Percentiles rank a stretch among this genome's conserved stretches.
These are phyloP conservation scores for Protomyctophum bolini DNA, from an alignment of 2,113 vertebrate genomes.

Conservation along the genomic window DNA sequence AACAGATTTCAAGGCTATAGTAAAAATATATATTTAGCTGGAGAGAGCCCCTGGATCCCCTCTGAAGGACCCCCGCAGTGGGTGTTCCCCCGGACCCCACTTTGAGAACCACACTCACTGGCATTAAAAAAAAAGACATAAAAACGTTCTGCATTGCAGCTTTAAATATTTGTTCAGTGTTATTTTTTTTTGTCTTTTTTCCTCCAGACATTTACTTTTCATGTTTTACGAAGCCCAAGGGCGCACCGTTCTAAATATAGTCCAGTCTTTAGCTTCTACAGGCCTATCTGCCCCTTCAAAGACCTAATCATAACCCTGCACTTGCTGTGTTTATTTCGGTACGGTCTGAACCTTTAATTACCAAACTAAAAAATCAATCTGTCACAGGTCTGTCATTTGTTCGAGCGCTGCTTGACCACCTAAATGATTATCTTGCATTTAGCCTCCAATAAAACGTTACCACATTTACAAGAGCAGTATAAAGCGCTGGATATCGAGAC, in stretches of 20 bases:
- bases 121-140: too few relatives aligned
- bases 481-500: constrained; percentile 23
- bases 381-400: constrained; percentile 75
- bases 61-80: too few relatives aligned
- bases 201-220: too few relatives aligned
- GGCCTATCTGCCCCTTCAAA: constrained; percentile 65
- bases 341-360: constrained; percentile 72
- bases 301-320: constrained; percentile 71
- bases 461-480: constrained; percentile 48
- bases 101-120: too few relatives aligned
- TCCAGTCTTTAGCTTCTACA: constrained; percentile 22
- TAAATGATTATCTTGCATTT: constrained; percentile 70
- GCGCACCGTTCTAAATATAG: constrained; percentile 51
- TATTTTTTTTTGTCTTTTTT: too few relatives aligned
- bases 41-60: too few relatives aligned
- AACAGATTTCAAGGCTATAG: too few relatives aligned
- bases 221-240: too few relatives aligned
- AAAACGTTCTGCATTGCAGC: too few relatives aligned
- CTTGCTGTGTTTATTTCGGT: constrained; percentile 66
- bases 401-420: constrained; percentile 63
- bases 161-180: too few relatives aligned
- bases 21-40: too few relatives aligned
- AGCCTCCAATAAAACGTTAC: constrained; percentile 67
- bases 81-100: too few relatives aligned
- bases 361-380: constrained; percentile 65